Base-by-base conservation (phyloP, 2,797 vertebrate genomes). In the Benthosema pterotum region DNA sequence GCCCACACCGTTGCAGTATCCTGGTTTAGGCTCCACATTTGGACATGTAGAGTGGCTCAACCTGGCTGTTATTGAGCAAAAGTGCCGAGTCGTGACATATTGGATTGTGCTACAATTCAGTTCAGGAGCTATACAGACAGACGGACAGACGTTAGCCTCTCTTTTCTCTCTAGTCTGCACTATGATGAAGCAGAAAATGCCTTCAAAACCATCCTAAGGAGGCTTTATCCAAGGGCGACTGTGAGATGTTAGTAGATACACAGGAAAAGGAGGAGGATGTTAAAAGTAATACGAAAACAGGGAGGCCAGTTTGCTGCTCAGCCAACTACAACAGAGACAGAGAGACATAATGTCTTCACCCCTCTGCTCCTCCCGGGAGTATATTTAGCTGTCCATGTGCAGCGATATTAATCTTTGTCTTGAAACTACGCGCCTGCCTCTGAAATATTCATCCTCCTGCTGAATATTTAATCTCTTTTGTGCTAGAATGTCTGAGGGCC, bases 391-490 rank as follows among this genome's bases (percentile, higher is more conserved):
- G 62, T 61, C 61, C 50, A 45, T 49, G 50, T 49, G 64, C 53
- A 53, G 67, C 50, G 54, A 78, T 71, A 82, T 84, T 72, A 75
- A 77, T 79, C 73, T 85, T 83, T 49, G 68, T 61, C 59, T 62
- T 7, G 62, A 83, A 86, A 88, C 78, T 46, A 63, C 17, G 25
- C 73, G 70, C 72, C 72, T 67, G 58, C 28, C 65, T 62, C 78
- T 92, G 63, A 93, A 92, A 87, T 88, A 92, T 91, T 92, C 59
- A 92, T 81, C 64, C 69, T 69, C 52, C 74, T 75, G 16, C 65
- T 93, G 52, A 91, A 92, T 92, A 90, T 89, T 93, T 90, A 48
- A 91, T 83, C 55, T 60, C 42, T 22, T 63, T 67, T 66, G 75
- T 63, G 75, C 67, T 65, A 48, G 71, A 72, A 73, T 86, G 77